These are phyloP conservation scores for Sebastes iracundus DNA, from an alignment of 2,797 vertebrate genomes.

Conservation along the genomic window DNA sequence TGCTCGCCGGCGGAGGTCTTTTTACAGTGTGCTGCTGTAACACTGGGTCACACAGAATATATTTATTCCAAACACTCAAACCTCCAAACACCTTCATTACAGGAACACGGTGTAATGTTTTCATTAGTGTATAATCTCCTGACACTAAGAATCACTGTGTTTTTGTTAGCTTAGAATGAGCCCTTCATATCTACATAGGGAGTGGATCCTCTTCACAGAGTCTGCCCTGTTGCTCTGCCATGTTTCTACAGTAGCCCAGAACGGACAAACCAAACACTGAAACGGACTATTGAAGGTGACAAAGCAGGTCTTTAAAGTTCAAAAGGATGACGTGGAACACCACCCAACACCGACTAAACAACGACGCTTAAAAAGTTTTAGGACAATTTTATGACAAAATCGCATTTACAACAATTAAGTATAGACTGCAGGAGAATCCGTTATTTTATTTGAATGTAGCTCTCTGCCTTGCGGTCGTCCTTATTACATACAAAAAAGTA, in stretches of 20 bases:
- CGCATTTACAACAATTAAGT: neutral
- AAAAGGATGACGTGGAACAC: neutral
- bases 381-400: neutral
- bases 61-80: slow-evolving; percentile 6
- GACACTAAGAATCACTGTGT: too few species aligned
- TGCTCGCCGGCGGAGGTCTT: slow-evolving; percentile 17
- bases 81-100: slow-evolving; percentile 5
- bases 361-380: neutral
- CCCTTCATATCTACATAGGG: too few species aligned
- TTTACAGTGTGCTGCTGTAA: neutral
- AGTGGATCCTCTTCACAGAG: accelerated
- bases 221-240: too few species aligned
- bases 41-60: neutral
- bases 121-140: too few species aligned
- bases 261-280: neutral
- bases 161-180: too few species aligned
- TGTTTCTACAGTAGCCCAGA: too few species aligned
- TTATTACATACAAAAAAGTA: neutral
- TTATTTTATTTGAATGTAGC: neutral
- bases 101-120: too few species aligned
- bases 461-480: neutral
- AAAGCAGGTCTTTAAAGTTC: neutral
- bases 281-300: slow-evolving; percentile 1
- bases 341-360: neutral
- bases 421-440: neutral